phyloP scores from a whole-genome alignment of 2,113 vertebrate genomes.

The Helogale parvula region DNA sequence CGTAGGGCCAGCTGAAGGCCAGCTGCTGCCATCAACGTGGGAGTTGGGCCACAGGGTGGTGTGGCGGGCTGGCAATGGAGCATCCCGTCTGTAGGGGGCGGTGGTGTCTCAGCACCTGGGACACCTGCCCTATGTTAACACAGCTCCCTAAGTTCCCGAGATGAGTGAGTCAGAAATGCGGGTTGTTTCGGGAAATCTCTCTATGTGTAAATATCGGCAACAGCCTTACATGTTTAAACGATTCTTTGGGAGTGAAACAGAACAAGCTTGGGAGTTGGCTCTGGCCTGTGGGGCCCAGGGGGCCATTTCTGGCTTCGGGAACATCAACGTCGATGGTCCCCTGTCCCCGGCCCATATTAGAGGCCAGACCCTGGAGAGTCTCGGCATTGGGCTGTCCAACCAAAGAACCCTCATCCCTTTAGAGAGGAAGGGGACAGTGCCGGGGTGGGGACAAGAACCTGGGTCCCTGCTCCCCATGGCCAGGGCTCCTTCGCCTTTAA shows the following conservation, averaged over 20 bases:
- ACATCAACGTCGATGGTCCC: background rate
- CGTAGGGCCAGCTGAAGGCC: background rate
- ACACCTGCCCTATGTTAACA: rapidly evolving
- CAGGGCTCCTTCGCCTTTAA: background rate
- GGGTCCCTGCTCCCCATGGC: background rate
- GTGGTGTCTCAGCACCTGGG: background rate
- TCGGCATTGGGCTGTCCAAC: background rate
- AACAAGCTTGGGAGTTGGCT: background rate
- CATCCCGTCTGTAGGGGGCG: rapidly evolving
- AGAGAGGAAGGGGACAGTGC: background rate
- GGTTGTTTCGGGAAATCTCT: background rate
- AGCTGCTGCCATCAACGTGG: rapidly evolving
- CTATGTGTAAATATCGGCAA: background rate
- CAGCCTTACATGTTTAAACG: slow-evolving; percentile 3
- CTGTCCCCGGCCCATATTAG: background rate
- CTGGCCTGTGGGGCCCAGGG: background rate
- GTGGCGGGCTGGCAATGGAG: background rate
- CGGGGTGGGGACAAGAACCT: background rate
- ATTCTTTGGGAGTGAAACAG: background rate
- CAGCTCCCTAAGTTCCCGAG: background rate
- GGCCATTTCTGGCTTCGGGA: background rate
- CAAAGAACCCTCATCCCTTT: background rate
- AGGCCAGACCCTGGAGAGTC: background rate
- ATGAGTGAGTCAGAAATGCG: slow-evolving; percentile 14
- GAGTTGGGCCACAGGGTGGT: background rate